Evolutionary conservation across 35 echinoderm and acorn worm species (phyloP).

Genomic region (Anneissia japonica): DNA sequence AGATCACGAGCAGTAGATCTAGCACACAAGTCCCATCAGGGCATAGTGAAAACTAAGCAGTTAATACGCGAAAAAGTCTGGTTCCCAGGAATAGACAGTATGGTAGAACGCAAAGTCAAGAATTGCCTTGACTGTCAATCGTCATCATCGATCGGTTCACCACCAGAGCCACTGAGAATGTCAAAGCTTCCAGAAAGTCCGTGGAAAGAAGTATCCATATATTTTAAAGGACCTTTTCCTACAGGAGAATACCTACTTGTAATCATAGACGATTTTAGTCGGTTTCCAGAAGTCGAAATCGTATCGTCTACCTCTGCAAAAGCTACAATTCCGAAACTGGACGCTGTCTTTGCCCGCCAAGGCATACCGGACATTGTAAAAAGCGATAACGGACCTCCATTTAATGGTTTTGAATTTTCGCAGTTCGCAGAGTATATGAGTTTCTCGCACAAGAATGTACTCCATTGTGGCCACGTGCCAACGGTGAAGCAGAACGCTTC

Average conservation of each 20-base stretch:
- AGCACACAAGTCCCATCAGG: slow-evolving; percentile 27
- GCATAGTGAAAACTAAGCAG: slow-evolving; percentile 45
- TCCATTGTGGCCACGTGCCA: background rate
- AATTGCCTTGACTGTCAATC: slow-evolving; percentile 62
- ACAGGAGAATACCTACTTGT: slow-evolving; percentile 32
- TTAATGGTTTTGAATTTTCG: slow-evolving; percentile 21
- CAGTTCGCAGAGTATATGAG: background rate
- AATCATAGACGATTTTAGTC: slow-evolving; percentile 29
- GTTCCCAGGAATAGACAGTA: slow-evolving; percentile 58
- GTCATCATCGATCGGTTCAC: slow-evolving; percentile 9
- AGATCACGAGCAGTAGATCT: background rate
- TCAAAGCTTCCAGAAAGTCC: background rate
- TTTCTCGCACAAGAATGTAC: background rate
- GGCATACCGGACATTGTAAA: slow-evolving; percentile 57
- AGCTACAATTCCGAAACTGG: slow-evolving; percentile 56
- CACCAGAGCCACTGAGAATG: slow-evolving; percentile 56
- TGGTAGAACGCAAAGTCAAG: slow-evolving; percentile 40
- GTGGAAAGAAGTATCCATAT: background rate
- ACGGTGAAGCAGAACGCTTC: background rate
- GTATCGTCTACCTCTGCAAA: slow-evolving; percentile 56
- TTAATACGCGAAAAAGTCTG: slow-evolving; percentile 69
- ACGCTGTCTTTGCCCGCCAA: slow-evolving; percentile 50
- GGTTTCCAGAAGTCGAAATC: slow-evolving; percentile 63
- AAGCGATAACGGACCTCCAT: slow-evolving; percentile 75
- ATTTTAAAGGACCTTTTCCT: slow-evolving; percentile 19